Base-by-base conservation (phyloP, 1,140 invertebrate species). In the Drosophila varians region DNA sequence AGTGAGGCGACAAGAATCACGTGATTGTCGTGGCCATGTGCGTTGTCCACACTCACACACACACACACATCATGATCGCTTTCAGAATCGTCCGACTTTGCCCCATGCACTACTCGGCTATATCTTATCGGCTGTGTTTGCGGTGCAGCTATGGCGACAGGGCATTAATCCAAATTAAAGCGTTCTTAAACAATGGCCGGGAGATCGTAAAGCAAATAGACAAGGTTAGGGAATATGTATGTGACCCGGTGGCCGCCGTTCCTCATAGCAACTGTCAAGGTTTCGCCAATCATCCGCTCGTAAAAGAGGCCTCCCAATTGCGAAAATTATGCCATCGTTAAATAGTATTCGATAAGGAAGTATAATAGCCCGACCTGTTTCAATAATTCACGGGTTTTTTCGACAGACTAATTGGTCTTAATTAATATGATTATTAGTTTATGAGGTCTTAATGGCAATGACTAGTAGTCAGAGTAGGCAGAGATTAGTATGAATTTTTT, bases 1-100 rank as follows among this genome's bases (percentile, higher is more conserved):
- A 78, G 65, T 64, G 58, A 57, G 45, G 54, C 70, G 53, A 45
- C 55, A 47, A 78, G 65, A 57, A 84, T 86, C 79, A 79, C 79
- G 79, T 86, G 79, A 84, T 86, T 54, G 9, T 51, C n/a, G 21
- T 58, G 57, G 26, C 58, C 73, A 54, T 75, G 65, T 71, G 49
- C 62, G 45, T 55, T 31, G 36, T 42, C 21, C 7, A 4, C 46
- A 16, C 40, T 28, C 54, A 23, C 12, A 26, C 21, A 16, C 4
- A 26, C 4, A n/a, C 19, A 21, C 45, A 11, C 12, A 36, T 36
- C 9, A 56, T 36, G 53, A 43, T 73, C 57, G 53, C n/a, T n/a
- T n/a, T n/a, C n/a, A 19, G 25, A 38, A 40, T 51, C 38, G 31
- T 65, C 47, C 60, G 40, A 54, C 61, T 69, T 70, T 69, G 62